Evolutionary conservation across 2,113 vertebrate genomes (phyloP), one percentile per base, ranked within the genome.

Genomic region (Bettongia penicillata): DNA sequence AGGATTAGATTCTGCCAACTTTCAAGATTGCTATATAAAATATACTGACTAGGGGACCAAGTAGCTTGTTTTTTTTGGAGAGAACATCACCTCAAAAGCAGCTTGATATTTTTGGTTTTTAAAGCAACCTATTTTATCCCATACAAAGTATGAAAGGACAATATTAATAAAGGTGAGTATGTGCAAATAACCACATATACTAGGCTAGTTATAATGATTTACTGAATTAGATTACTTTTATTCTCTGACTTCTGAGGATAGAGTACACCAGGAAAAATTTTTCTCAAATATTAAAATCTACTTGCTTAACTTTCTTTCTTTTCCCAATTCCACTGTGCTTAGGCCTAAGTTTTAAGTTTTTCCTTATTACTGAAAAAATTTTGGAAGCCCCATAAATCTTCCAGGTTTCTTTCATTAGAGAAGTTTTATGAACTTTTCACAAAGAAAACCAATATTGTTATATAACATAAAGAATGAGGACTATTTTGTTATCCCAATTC

Each of bases 361-460:
- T 53, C 51, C 24, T 55, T 48, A 47, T 43, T 84, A 43, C n/a
- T 84, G 68, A 84, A 84, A 84, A 84, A 84, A 8, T 84, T 84
- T 84, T 84, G 68, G 68, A 96, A 93, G 77, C 55, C 47, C 53
- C 37, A 43, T 53, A 90, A 96, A 95, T 90, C 22, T 48, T 51
- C 14, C 19, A 68, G 8, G 48, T 89, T 57, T 90, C 50, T 57
- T 84, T 94, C 53, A 89, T 50, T 90, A 61, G 11, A 57, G 25
- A 90, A 26, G 49, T 90, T 51, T 61, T 49, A 93, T 1, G 19
- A 26, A 37, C 53, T 55, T 91, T 90, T 90, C 94, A 90, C 10
- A 93, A 68, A 43, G 91, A 97, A 93, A 95, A 94, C 6, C 2
- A 53, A 94, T 95, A 84, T 55, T 57, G 84, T 37, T 3, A 51